These are phyloP conservation scores for Bombus sibiricus DNA, from an alignment of 1,140 invertebrate species.

Conservation along the genomic window DNA sequence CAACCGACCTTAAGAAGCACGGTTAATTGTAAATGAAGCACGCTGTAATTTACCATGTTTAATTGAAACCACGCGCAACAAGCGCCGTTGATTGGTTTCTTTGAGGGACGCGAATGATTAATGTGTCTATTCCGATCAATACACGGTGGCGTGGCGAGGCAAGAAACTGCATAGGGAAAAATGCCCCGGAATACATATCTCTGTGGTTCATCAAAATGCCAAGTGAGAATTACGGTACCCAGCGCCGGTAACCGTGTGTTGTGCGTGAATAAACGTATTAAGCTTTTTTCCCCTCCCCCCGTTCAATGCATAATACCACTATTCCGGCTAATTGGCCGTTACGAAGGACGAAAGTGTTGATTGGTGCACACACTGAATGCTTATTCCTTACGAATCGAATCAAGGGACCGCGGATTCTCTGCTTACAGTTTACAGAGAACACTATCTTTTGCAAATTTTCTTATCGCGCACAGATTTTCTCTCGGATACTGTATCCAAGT, in stretches of 20 bases:
- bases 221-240: conserved; percentile 6
- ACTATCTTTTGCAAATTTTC: no score
- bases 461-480: no score
- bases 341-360: conserved; percentile 4
- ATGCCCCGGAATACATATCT: neutral
- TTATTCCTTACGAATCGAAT: neutral
- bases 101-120: conserved; percentile 57
- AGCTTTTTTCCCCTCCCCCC: neutral
- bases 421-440: no score
- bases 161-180: neutral
- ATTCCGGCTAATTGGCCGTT: neutral
- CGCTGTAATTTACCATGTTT: conserved; percentile 67
- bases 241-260: neutral
- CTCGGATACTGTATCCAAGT: neutral
- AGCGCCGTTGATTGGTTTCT: conserved; percentile 66
- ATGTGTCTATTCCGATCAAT: conserved; percentile 60
- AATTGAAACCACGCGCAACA: conserved; percentile 69
- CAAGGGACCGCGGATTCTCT: no score
- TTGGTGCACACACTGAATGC: neutral
- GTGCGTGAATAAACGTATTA: conserved; percentile 21
- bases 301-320: neutral
- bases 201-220: conserved; percentile 19
- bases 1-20: conserved; percentile 60
- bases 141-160: neutral
- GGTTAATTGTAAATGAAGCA: conserved; percentile 69